phyloP scores from a whole-genome alignment of 2,113 vertebrate species.

The Aspidoscelis tigris region DNA sequence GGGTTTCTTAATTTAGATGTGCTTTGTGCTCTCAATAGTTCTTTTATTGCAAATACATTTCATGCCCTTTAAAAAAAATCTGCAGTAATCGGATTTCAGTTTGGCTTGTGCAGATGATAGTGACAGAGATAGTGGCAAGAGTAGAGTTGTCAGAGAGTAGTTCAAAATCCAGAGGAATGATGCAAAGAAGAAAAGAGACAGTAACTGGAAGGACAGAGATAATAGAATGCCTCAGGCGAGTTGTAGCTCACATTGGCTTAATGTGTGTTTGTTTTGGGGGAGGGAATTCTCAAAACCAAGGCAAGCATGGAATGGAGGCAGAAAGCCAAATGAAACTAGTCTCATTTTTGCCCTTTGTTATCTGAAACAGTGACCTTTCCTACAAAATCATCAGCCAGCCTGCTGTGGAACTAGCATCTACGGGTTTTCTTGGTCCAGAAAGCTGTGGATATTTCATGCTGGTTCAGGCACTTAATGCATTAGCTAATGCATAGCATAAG shows the following conservation, averaged over 20 bases:
- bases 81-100: slow-evolving; percentile 24
- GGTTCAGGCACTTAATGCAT: slow-evolving; percentile 36
- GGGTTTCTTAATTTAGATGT: not conserved
- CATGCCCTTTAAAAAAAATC: slow-evolving; percentile 13
- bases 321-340: slow-evolving; percentile 32
- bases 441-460: slow-evolving; percentile 51
- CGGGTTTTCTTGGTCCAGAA: slow-evolving; percentile 35
- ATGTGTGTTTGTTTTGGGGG: not conserved
- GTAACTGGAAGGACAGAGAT: slow-evolving; percentile 36
- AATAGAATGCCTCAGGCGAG: slow-evolving; percentile 14
- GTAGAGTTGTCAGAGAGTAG: slow-evolving; percentile 16
- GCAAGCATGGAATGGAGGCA: slow-evolving; percentile 38
- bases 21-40: not conserved
- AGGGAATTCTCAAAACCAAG: slow-evolving; percentile 20
- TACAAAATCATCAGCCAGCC: slow-evolving; percentile 45
- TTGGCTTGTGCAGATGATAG: not conserved
- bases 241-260: slow-evolving; percentile 26
- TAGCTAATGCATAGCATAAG: slow-evolving; percentile 46
- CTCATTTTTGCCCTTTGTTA: slow-evolving; percentile 54
- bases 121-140: slow-evolving; percentile 16
- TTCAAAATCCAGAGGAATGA: not conserved
- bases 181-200: slow-evolving; percentile 34
- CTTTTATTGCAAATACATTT: slow-evolving; percentile 1
- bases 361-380: slow-evolving; percentile 56
- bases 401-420: slow-evolving; percentile 49